These are phyloP conservation scores for Acanthurus lineatus DNA, from an alignment of 2,797 vertebrate species.

Conservation along the genomic window DNA sequence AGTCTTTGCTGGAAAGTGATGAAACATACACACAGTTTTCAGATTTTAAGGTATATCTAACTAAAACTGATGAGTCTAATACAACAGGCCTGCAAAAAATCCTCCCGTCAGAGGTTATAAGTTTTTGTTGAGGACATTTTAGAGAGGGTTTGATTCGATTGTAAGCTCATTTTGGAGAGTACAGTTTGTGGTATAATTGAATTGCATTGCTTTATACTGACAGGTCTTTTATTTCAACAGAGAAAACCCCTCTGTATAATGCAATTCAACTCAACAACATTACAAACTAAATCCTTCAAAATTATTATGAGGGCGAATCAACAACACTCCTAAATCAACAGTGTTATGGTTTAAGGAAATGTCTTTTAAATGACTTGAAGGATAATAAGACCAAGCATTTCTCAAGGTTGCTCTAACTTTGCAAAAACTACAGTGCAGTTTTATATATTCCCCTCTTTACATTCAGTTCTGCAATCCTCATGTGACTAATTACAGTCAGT, in stretches of 20 bases:
- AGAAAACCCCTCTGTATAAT: neutral
- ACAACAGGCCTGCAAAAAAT: neutral
- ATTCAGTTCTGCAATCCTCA: neutral
- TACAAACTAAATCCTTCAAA: neutral
- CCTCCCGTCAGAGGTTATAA: neutral
- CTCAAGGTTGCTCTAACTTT: neutral
- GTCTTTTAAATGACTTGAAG: too few species aligned
- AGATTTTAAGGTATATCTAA: too few species aligned
- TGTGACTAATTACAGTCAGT: constrained; percentile 12
- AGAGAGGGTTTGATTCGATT: neutral
- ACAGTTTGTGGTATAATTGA: neutral
- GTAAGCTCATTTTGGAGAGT: neutral
- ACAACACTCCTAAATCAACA: too few species aligned
- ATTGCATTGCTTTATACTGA: neutral
- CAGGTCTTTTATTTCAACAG: neutral
- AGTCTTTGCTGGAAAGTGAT: too few species aligned
- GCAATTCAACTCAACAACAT: neutral
- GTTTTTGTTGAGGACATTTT: neutral
- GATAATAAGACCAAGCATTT: too few species aligned
- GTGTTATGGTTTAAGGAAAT: too few species aligned
- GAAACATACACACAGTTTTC: too few species aligned
- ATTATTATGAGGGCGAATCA: too few species aligned
- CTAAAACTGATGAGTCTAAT: neutral
- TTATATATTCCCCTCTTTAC: neutral
- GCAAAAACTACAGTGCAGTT: neutral